Evolutionary conservation across 2,888 invertebrate genomes (phyloP), one percentile per base, ranked within the genome.

Genomic region (Cataglyphis rosenhaueri): DNA sequence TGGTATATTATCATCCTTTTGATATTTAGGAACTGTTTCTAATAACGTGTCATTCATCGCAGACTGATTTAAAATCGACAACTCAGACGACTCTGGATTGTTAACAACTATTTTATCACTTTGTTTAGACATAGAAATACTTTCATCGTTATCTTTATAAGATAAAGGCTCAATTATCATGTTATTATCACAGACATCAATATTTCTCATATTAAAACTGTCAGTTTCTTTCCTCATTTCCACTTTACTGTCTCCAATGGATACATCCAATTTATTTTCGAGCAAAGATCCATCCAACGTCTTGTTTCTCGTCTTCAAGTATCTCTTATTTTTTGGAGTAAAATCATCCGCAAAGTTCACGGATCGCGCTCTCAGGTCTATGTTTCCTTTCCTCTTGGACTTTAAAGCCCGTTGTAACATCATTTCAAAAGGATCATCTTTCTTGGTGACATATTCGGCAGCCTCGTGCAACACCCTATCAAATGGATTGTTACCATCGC

Each of bases 361-460:
- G 0, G 83, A 75, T 3, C 38, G 57, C n/a, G 64, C 78, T 75
- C 76, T 64, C 21, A 68, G 9, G 6, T 61, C 18, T 21, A 61
- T 32, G 9, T 29, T 12, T 1, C 81, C 74, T 21, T 85, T 84
- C 38, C 65, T n/a, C 10, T 84, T 82, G 38, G 70, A 57, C 10
- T 62, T 87, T 12, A 89, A 76, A 5, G 92, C 93, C 71, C 92
- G 92, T 65, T 93, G 89, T 10, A 91, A 83, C 25, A 91, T 91
- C 3, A 90, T 84, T 65, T 94, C 94, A 62, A 94, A 94, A 0
- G 94, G 94, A 87, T 94, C 94, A 21, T 92, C 91, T 9, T 90
- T 91, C 55, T 93, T 93, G 8, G 90, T 90, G 10, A 90, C 89
- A 29, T 92, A 93, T 35, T 94, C 93, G 4, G 90, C 90, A 9